These are phyloP conservation scores for Lithobates sylvaticus DNA, from an alignment of 2,797 vertebrate species.

Conservation along the genomic window DNA sequence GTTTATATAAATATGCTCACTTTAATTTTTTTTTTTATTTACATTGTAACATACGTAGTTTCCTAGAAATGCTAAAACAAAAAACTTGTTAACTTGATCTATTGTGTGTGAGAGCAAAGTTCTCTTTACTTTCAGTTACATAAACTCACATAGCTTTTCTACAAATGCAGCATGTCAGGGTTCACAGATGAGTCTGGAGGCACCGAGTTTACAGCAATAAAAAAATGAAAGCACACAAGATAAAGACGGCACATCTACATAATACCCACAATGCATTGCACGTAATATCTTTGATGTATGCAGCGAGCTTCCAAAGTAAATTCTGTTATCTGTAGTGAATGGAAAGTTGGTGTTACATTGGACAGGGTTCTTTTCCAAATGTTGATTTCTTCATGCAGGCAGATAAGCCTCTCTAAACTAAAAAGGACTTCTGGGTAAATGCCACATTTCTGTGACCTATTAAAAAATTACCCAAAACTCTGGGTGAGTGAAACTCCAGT, in stretches of 20 bases:
- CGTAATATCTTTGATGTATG: constrained; percentile 40
- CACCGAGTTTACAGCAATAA: constrained; percentile 30
- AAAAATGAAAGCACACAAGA: not conserved
- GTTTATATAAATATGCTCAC: not conserved
- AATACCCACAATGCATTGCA: constrained; percentile 22
- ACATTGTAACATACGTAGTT: not conserved
- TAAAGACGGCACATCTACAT: not conserved
- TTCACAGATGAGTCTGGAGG: constrained; percentile 19
- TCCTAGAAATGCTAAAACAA: not conserved
- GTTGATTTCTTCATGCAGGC: not conserved
- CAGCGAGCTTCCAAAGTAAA: constrained; percentile 11
- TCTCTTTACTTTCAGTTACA: not conserved
- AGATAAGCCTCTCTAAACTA: not conserved
- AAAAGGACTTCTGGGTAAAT: not conserved
- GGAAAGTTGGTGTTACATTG: constrained; percentile 16
- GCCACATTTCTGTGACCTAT: not conserved
- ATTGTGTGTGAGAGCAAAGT: constrained; percentile 27
- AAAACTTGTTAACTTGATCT: too few species aligned
- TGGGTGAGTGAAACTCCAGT: not conserved
- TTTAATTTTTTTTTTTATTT: too few species aligned
- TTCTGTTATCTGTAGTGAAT: constrained; percentile 32
- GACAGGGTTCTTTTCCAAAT: constrained; percentile 16
- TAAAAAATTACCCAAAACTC: not conserved
- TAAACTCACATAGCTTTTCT: not conserved
- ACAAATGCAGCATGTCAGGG: not conserved